Base-by-base conservation (phyloP, 1,140 invertebrate genomes). In the Lordiphosa stackelbergi region DNA sequence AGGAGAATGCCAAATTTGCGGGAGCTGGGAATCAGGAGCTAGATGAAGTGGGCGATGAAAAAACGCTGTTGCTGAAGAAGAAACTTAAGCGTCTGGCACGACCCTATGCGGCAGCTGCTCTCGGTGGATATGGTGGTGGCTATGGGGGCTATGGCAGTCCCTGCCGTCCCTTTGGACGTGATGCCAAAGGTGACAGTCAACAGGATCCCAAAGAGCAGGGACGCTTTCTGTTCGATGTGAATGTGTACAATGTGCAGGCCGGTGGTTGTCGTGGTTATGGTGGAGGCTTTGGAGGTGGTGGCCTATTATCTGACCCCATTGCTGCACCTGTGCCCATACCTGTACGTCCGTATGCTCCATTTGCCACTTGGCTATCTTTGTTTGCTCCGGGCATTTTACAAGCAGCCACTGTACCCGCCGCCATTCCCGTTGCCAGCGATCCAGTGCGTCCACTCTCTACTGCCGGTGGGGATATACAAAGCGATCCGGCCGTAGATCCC, bases 1-100 rank as follows among this genome's bases (percentile, higher is more conserved):
- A 64, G 53, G 66, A 86, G 53, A 86, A 86, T 58, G 66, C 85
- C 35, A 86, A 86, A 61, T 86, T 86, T 48, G 85, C 79, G 0
- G 85, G 85, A 1, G 68, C 73, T 1, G 46, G 48, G 4, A 86
- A 86, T 48, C 85, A 86, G 57, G 85, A 86, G 41, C 24, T 77
- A 34, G 75, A 85, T 28, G 85, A 86, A 7, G 43, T 31, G 10
- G 74, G 62, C 11, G 71, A 83, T 35, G 55, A 48, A 11, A 61
- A 66, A 24, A 78, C 85, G 0, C 22, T 78, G 36, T 41, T 74
- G 47, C 57, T 83, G 1, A 83, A 83, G 24, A 72, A 86, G 49
- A 86, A 86, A 31, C 54, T 71, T 3, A 78, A 78, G 45, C 47
- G 49, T 13, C 35, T 81, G 13, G 66, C 54, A 9, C 16, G 74